Base-by-base conservation (phyloP, 1,140 invertebrate species). In the Bombus superbus region DNA sequence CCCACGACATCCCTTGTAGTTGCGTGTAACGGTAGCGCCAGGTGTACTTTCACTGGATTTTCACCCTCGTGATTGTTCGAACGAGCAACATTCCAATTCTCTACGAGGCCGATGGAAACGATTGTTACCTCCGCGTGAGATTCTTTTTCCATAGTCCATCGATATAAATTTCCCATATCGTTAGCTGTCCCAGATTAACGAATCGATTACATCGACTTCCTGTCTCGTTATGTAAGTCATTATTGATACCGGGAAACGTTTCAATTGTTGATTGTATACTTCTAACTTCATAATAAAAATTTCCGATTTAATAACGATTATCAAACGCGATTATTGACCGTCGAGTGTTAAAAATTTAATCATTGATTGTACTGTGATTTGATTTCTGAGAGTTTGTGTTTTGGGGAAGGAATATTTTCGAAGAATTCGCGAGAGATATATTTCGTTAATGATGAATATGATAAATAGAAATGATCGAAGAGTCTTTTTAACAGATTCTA, bases 21-120 rank as follows among this genome's bases (percentile, higher is more conserved):
- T 66, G 68, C 80, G 74, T 62, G 35, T 53, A 89, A 86, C 88
- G 85, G 86, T 80, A 88, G 86, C 86, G 82, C 90, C 91, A 91
- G 91, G 86, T 91, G 88, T 76, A 87, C 86, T 92, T 91, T 92
- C 90, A 82, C 84, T 74, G 47, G 47, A 72, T 88, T 88, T 91
- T 84, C 82, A 88, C 81, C 82, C 86, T 86, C 62, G 71, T 13
- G 53, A 42, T 53, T 40, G 69, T 47, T 59, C 53, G 40, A 81
- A 40, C 44, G 32, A 57, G 13, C 42, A 32, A 40, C 62, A 62
- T 64, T 9, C 28, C 72, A 62, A 57, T 57, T 73, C 57, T 73
- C 68, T 18, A 32, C 42, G 53, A 62, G 32, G 10, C 35, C 69
- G 40, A 57, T n/a, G 71, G 59, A 68, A 81, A 66, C 71, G 69